Evolutionary conservation across 2,797 vertebrate genomes (phyloP).

Genomic region (Pogonophryne albipinna): DNA sequence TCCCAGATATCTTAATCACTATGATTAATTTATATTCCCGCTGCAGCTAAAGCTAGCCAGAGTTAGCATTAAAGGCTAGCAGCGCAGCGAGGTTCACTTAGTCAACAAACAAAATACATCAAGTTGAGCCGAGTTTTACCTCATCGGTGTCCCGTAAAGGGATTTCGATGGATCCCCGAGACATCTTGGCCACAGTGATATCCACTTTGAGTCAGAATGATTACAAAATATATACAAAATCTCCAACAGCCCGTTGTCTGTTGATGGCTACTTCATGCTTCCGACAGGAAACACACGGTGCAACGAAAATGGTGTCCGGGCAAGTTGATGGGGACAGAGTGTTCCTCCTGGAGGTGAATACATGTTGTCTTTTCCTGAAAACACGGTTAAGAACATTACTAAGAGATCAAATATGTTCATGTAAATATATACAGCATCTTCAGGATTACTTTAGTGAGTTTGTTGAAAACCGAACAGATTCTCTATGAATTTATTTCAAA

Average conservation of each 20-base stretch:
- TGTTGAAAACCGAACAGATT: not conserved
- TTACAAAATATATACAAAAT: slow-evolving; percentile 15
- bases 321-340: accelerated
- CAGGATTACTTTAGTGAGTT: not conserved
- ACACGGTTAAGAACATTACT: not conserved
- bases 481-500: not conserved
- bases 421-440: not conserved
- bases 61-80: slow-evolving; percentile 58
- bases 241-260: slow-evolving; percentile 31
- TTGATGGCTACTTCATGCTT: slow-evolving; percentile 57
- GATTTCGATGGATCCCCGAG: slow-evolving; percentile 99
- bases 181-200: slow-evolving; percentile 85
- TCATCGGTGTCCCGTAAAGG: slow-evolving; percentile 98
- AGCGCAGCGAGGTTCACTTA: slow-evolving; percentile 31
- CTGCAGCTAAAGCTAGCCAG: slow-evolving; percentile 36
- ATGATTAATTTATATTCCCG: not conserved
- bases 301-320: slow-evolving; percentile 54
- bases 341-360: slow-evolving; percentile 9
- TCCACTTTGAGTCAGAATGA: slow-evolving; percentile 12
- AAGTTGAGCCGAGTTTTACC: slow-evolving; percentile 78
- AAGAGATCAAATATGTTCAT: too few relatives aligned
- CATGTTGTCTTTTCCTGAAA: not conserved
- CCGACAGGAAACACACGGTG: slow-evolving; percentile 65
- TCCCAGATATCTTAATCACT: accelerated
- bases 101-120: slow-evolving; percentile 6